A percentile compares a stretch with the other conserved stretches of the same genome.
Conservation (phyloP, 2,888 invertebrate genomes). For the Trypoxylon attenuatum region DNA sequence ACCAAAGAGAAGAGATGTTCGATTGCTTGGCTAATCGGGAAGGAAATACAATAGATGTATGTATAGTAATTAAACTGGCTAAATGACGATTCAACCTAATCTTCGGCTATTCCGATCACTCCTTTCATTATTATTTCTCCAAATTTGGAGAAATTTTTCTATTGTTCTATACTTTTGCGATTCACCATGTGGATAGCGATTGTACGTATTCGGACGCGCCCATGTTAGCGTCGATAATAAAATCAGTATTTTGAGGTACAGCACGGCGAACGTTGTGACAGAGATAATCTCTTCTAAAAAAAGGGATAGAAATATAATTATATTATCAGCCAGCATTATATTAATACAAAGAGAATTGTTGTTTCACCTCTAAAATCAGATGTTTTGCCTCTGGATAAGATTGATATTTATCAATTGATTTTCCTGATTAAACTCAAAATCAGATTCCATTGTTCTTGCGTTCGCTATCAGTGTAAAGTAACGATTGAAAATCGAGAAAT, state of each 20-base stretch:
- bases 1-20: not conserved
- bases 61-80: too few relatives aligned
- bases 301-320: too few relatives aligned
- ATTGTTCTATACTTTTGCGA: constrained; percentile 38
- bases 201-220: constrained; percentile 20
- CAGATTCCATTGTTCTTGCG: too few relatives aligned
- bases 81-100: not conserved
- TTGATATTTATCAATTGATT: too few relatives aligned
- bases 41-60: too few relatives aligned
- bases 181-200: constrained; percentile 21
- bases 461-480: too few relatives aligned
- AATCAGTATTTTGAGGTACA: constrained; percentile 34
- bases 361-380: not conserved
- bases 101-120: constrained; percentile 25
- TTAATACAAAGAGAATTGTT: too few relatives aligned
- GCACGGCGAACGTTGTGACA: constrained; percentile 31
- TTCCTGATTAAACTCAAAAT: too few relatives aligned
- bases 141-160: constrained; percentile 30
- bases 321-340: too few relatives aligned
- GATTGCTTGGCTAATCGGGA: not conserved
- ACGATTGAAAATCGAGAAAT: too few relatives aligned
- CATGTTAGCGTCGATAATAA: constrained; percentile 21
- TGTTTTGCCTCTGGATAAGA: too few relatives aligned
- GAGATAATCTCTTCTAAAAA: too few relatives aligned
- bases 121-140: constrained; percentile 24